Base-by-base conservation (phyloP, 2,888 invertebrate genomes). In the Polydrusus pterygomalis region DNA sequence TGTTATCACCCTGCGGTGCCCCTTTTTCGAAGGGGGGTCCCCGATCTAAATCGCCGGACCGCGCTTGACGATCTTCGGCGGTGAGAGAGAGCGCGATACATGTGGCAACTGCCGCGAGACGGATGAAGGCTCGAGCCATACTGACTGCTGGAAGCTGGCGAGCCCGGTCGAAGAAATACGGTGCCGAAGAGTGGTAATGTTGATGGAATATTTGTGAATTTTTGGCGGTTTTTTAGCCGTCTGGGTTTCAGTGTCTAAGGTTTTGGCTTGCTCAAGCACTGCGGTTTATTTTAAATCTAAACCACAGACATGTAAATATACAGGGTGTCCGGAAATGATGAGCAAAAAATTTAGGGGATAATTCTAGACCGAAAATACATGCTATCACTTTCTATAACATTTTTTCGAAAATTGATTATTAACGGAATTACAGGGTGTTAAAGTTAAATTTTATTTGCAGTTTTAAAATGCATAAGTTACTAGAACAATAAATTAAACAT, bases 121-220 rank as follows among this genome's bases (percentile, higher is more conserved):
- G 81, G 73, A 82, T 83, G 81, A 81, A 82, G 81, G 84, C 80
- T 82, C 84, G 85, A 85, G 86, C 86, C 86, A 86, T 86, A 86
- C 86, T 86, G 83, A 80, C 72, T 67, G 34, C 47, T 58, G 43
- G 45, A 43, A 30, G 72, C 47, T 54, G 65, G 65, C 38, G 58
- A 30, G 58, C 58, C 56, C 58, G 58, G 51, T 54, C 62, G 64
- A 63, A 69, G 64, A 63, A 71, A 70, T 58, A 73, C 70, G 62
- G 56, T 54, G 65, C 60, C 67, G 62, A 58, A 70, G 68, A 74
- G 65, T 67, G 43, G 77, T 62, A 77, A 70, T 62, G 51, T 49
- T 40, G 74, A 40, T 56, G 74, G 34, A 34, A 40, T 56, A 65
- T 58, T 49, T 30, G 58, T 63, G 70, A 67, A 67, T 40, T 67